Percentiles rank a stretch among this genome's conserved stretches.
Conservation (phyloP, 2,797 vertebrate species). For the Poeciliopsis infans region DNA sequence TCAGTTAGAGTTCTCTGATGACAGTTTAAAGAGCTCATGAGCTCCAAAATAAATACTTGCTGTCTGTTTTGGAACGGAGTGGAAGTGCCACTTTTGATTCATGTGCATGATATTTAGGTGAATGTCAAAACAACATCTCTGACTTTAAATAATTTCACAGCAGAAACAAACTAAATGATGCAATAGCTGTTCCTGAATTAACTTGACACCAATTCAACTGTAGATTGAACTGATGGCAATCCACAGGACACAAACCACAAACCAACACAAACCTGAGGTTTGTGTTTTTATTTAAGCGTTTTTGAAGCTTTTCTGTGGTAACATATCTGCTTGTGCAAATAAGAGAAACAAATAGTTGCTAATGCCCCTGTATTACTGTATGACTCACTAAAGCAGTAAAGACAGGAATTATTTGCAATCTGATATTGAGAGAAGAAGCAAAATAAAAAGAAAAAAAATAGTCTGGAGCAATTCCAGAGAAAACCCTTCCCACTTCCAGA, state of each 20-base stretch:
- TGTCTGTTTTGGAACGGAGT: neutral
- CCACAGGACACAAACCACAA: too few relatives aligned
- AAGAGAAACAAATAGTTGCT: neutral
- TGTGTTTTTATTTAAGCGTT: neutral
- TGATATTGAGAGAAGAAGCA: neutral
- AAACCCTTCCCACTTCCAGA: constrained; percentile 48
- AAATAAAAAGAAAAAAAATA: neutral
- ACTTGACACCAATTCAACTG: neutral
- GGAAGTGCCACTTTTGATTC: neutral
- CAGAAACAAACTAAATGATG: neutral
- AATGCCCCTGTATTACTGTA: neutral
- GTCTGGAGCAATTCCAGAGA: constrained; percentile 41
- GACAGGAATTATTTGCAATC: neutral
- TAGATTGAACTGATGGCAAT: neutral
- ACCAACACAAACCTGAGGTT: neutral
- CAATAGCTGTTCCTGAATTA: neutral
- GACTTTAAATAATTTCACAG: neutral
- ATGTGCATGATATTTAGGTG: neutral
- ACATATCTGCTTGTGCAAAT: neutral
- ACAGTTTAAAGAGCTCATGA: neutral
- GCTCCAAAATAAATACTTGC: neutral
- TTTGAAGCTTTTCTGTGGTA: neutral
- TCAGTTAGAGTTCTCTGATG: neutral
- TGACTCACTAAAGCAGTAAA: neutral
- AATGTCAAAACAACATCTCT: neutral